Evolutionary conservation across 2,113 vertebrate species (phyloP).

Genomic region (Heteronetta atricapilla): DNA sequence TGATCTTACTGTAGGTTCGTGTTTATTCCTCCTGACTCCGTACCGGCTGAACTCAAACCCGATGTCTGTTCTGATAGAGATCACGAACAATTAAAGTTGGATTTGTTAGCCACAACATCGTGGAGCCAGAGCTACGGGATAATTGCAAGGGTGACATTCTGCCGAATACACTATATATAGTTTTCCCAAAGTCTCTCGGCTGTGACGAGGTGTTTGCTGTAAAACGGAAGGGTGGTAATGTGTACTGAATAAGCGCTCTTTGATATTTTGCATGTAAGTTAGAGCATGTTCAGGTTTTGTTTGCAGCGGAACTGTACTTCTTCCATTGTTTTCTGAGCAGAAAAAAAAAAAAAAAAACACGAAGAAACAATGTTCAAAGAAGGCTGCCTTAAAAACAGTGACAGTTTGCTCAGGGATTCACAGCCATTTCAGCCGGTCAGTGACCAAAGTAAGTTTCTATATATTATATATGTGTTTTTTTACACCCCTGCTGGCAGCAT

Average conservation of each 20-base stretch:
- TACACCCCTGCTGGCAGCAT: neutral
- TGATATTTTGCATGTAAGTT: slow-evolving; percentile 55
- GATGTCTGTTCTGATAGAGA: slow-evolving; percentile 32
- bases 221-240: slow-evolving; percentile 68
- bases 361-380: neutral
- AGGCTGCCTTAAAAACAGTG: neutral
- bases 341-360: neutral
- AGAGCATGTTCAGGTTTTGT: slow-evolving; percentile 31
- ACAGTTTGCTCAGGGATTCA: neutral
- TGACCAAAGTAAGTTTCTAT: neutral
- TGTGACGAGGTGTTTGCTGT: slow-evolving; percentile 62
- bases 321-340: slow-evolving; percentile 49
- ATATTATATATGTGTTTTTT: neutral
- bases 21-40: slow-evolving; percentile 60
- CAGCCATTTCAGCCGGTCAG: neutral
- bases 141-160: neutral
- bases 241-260: slow-evolving; percentile 33
- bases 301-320: slow-evolving; percentile 30
- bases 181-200: slow-evolving; percentile 56
- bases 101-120: slow-evolving; percentile 44
- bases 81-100: slow-evolving; percentile 38
- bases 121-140: neutral
- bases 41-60: slow-evolving; percentile 11
- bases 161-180: neutral
- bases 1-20: slow-evolving; percentile 66